Evolutionary conservation across 2,888 invertebrate species (phyloP).

Genomic region (Agriopis marginaria): DNA sequence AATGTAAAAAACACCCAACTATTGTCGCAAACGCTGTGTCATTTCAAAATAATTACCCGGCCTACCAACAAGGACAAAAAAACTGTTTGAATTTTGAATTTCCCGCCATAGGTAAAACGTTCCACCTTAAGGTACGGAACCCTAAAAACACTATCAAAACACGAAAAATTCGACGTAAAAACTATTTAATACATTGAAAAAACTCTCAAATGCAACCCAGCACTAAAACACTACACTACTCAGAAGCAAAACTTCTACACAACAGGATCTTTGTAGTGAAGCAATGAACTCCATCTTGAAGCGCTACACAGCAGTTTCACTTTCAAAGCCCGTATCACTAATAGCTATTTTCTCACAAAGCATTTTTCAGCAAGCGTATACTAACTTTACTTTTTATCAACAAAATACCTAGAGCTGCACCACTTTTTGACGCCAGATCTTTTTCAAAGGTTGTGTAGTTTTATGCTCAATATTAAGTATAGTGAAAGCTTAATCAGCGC

Average conservation of each 20-base stretch:
- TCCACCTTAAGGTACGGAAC: too few relatives aligned
- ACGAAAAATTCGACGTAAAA: neutral
- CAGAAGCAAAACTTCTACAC: neutral
- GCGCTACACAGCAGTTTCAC: conserved; percentile 5
- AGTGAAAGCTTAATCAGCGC: too few relatives aligned
- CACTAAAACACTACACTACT: neutral
- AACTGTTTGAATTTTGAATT: too few relatives aligned
- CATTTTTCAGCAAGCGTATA: conserved; percentile 4
- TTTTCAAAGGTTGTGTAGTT: too few relatives aligned
- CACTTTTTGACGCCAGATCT: too few relatives aligned
- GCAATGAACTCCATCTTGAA: conserved; percentile 4
- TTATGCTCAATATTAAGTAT: too few relatives aligned
- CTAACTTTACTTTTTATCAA: conserved; percentile 5
- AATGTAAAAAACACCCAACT: too few relatives aligned
- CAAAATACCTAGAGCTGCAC: neutral
- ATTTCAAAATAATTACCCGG: too few relatives aligned
- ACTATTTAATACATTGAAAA: neutral
- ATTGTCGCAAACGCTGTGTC: too few relatives aligned
- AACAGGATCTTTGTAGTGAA: conserved; percentile 2
- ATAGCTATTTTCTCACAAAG: conserved; percentile 2
- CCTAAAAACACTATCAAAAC: neutral
- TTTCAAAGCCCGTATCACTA: conserved; percentile 12
- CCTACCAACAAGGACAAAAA: too few relatives aligned
- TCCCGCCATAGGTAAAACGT: too few relatives aligned
- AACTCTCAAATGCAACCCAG: neutral